Evolutionary conservation across 2,888 invertebrate species (phyloP), one percentile per base, ranked within the genome.

Genomic region (Emmelina monodactyla): DNA sequence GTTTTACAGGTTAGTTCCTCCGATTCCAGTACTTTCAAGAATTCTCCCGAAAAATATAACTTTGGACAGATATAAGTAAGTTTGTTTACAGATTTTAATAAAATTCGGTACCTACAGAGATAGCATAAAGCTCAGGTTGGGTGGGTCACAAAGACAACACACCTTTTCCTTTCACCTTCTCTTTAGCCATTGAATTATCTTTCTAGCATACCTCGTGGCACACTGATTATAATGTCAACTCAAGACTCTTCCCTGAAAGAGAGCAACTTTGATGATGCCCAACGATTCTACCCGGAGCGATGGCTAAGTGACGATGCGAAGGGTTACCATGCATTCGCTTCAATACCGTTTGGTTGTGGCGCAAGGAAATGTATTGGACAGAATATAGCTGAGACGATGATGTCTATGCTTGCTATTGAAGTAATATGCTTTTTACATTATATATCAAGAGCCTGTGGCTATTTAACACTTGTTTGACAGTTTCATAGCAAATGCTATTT

Each of bases 301-400:
- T 88, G 88, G 88, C 48, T 85, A 11, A 59, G 58, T 11, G 34
- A 53, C 0, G 75, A 78, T 9, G 41, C 62, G 0, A 55, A 63
- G 14, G 65, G 79, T 10, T 66, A 71, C 38, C 82, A 83, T 36
- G 60, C 76, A 0, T 84, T 84, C 47, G 84, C 85, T 14, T 83
- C 82, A 1, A 73, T 87, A 42, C 87, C 87, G 0, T 88, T 86
- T 50, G 88, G 87, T 1, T 78, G 79, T 47, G 88, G 87, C 2
- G 64, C 82, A 1, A 80, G 85, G 38, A 82, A 85, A 35, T 87
- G 87, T 42, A 47, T 87, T 16, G 87, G 84, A 1, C 83, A 83
- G 50, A 82, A 80, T 42, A 64, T 87, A 35, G 85, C 87, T 0
- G 84, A 86, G 54, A 72, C 75, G 36, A 75, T 86, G 67, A 68